Conservation (phyloP, 2,888 invertebrate genomes). For the Strigamia transsilvanica region DNA sequence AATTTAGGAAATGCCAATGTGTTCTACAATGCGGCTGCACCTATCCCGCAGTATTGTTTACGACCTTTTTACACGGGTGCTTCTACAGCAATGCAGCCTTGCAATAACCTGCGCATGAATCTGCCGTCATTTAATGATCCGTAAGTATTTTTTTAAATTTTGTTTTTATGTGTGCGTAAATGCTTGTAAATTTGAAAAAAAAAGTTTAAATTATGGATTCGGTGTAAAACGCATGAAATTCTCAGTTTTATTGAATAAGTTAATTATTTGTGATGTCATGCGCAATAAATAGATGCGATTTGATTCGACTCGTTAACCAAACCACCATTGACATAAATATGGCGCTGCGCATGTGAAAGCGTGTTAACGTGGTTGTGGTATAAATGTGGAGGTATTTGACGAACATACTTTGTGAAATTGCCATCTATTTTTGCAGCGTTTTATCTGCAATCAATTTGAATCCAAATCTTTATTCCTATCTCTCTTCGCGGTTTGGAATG, state of each 20-base stretch:
- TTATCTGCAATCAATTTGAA: neutral
- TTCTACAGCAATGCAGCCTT: neutral
- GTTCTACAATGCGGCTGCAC: conserved; percentile 16
- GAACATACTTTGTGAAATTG: neutral
- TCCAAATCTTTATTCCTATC: conserved; percentile 3
- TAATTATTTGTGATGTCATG: too few species aligned
- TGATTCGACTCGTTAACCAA: too few species aligned
- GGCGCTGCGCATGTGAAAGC: conserved; percentile 6
- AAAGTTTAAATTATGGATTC: too few species aligned
- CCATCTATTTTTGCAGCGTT: neutral
- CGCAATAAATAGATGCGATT: too few species aligned
- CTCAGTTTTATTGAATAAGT: too few species aligned
- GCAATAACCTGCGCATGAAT: conserved; percentile 3
- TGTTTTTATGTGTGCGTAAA: neutral
- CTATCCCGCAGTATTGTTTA: conserved; percentile 18
- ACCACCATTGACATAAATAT: neutral
- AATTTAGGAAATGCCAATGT: neutral
- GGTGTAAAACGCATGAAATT: too few species aligned
- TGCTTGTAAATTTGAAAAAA: too few species aligned
- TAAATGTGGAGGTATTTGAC: neutral
- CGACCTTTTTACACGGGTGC: conserved; percentile 11
- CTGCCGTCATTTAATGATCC: conserved; percentile 13
- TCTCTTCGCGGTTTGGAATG: conserved; percentile 23
- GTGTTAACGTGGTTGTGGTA: neutral
- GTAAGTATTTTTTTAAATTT: neutral